Evolutionary conservation across 2,888 invertebrate species (phyloP).

Genomic region (Junonia oenone): DNA sequence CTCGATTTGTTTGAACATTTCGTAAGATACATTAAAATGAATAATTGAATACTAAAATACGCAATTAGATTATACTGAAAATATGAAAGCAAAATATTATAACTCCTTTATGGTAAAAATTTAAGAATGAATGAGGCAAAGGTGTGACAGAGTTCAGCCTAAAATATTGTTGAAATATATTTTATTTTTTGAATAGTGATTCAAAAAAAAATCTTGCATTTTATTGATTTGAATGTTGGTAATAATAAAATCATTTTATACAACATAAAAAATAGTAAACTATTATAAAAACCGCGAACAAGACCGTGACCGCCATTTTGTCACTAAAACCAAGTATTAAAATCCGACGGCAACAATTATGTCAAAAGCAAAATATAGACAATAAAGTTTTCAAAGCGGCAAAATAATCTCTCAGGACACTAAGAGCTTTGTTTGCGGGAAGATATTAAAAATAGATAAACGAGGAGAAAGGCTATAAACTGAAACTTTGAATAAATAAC

Average conservation of each 20-base stretch:
- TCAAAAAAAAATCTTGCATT: no score
- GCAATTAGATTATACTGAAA: not conserved
- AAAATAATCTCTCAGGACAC: not conserved
- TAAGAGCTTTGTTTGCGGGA: not conserved
- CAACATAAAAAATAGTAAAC: not conserved
- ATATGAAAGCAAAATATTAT: not conserved
- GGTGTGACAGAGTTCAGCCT: no score
- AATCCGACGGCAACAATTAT: not conserved
- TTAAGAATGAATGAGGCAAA: no score
- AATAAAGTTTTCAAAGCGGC: not conserved
- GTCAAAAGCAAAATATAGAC: not conserved
- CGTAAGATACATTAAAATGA: not conserved
- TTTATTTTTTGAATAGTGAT: no score
- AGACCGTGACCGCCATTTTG: not conserved
- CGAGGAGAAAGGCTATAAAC: not conserved
- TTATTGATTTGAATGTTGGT: no score
- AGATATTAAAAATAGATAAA: conserved; percentile 7
- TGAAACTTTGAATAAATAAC: not conserved
- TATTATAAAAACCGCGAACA: not conserved
- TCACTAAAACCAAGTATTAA: not conserved
- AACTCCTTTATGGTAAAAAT: no score
- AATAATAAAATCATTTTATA: not conserved
- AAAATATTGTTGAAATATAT: no score
- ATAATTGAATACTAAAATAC: not conserved
- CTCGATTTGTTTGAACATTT: not conserved